Conservation (phyloP, 2,113 vertebrate genomes). For the Macquaria australasica region DNA sequence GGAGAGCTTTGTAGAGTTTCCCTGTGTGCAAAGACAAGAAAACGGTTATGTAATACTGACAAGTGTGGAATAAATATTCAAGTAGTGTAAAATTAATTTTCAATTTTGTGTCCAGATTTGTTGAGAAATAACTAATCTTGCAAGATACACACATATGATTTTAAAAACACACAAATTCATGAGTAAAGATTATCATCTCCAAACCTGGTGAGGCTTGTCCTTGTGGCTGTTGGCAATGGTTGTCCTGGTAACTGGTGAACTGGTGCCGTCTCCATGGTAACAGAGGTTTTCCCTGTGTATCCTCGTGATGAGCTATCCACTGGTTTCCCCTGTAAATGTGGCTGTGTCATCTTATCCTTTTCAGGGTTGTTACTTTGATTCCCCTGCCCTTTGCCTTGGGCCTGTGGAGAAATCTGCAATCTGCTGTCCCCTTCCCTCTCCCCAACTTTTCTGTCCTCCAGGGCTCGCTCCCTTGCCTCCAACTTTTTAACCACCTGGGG, state of each 20-base stretch:
- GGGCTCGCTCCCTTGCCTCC: slow-evolving; percentile 68
- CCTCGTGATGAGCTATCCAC: slow-evolving; percentile 39
- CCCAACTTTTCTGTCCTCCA: slow-evolving; percentile 38
- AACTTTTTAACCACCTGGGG: slow-evolving; percentile 76
- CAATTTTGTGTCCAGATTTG: background rate
- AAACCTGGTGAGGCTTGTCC: slow-evolving; percentile 70
- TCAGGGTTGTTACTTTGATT: slow-evolving; percentile 22
- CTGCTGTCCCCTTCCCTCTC: slow-evolving; percentile 6
- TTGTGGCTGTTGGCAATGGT: slow-evolving; percentile 72
- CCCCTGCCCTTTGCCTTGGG: slow-evolving; percentile 27
- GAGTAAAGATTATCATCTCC: slow-evolving; percentile 35
- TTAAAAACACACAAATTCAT: slow-evolving; percentile 15
- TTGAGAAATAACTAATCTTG: background rate
- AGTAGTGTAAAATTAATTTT: background rate
- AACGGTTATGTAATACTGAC: slow-evolving; percentile 31
- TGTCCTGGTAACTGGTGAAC: slow-evolving; percentile 79
- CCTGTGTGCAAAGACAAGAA: slow-evolving; percentile 58
- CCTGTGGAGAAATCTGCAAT: slow-evolving; percentile 14
- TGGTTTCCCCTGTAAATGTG: slow-evolving; percentile 37
- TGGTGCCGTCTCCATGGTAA: slow-evolving; percentile 75
- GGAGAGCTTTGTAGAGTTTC: slow-evolving; percentile 56
- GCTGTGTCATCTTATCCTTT: slow-evolving; percentile 33
- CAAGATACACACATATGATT: background rate
- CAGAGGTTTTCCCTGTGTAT: slow-evolving; percentile 43
- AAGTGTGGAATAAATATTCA: slow-evolving; percentile 6